Evolutionary conservation across 1,140 invertebrate genomes (phyloP), one percentile per base, ranked within the genome.

Genomic region (Melitaea cinxia): DNA sequence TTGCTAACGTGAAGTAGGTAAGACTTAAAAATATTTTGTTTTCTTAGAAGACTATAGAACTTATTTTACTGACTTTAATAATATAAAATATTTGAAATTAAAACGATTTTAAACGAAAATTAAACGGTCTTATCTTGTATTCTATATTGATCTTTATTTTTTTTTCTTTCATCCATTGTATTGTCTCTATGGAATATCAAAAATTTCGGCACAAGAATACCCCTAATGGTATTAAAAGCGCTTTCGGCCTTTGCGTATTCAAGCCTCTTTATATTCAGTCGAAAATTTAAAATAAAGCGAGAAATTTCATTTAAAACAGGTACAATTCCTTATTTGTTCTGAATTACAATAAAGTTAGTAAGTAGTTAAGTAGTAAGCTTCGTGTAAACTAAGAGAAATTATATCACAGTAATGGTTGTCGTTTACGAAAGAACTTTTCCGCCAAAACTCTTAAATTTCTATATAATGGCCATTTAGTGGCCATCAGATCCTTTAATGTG

Each of bases 271-370:
- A 77, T 68, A 72, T 70, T 28, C 63, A 69, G 71, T 75, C 64
- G 56, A 42, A 55, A 62, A 68, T 72, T 72, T 78, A 70, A 75
- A 71, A 71, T 70, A 70, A 71, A 70, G 61, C 59, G 58, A 71
- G 68, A 73, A 76, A 59, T 72, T 77, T 72, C 55, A 64, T 50
- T 68, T 57, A 62, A 23, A 45, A 47, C 62, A 69, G 64, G 64
- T 73, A 74, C 70, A 73, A 78, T 75, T 68, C 67, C 68, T 65
- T 61, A 73, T 72, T 80, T 73, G 66, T 77, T 75, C 71, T 70
- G 68, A 72, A 80, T 75, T 70, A 42, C 14, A 42, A 80, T 85
- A n/a, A n/a, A n/a, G n/a, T n/a, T n/a, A n/a, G n/a, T n/a, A n/a
- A n/a, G n/a, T n/a, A n/a, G n/a, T n/a, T n/a, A n/a, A n/a, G n/a